These are phyloP conservation scores for Callospermophilus lateralis DNA, from an alignment of 2,113 vertebrate genomes.

Conservation along the genomic window DNA sequence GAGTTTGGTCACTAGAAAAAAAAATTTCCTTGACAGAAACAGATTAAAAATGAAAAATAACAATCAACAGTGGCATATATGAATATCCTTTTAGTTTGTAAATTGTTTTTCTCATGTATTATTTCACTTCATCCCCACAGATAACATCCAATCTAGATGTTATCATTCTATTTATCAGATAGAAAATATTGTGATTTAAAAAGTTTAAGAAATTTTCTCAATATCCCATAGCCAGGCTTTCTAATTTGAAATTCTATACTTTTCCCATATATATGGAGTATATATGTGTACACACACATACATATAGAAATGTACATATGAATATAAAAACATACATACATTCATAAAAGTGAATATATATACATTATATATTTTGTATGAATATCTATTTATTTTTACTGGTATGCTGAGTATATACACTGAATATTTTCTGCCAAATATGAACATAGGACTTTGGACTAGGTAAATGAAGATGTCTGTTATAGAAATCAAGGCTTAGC, in stretches of 20 bases:
- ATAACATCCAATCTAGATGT: not conserved
- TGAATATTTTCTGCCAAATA: not conserved
- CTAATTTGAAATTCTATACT: not conserved
- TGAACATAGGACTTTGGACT: not conserved
- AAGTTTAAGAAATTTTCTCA: not conserved
- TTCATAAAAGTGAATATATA: too few relatives aligned
- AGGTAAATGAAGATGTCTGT: not conserved
- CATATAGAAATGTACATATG: not conserved
- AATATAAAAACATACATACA: too few relatives aligned
- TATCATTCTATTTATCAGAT: not conserved
- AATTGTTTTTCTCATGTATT: not conserved
- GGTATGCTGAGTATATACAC: not conserved
- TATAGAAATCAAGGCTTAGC: not conserved
- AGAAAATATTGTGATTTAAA: not conserved
- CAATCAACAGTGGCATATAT: not conserved
- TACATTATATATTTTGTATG: not conserved
- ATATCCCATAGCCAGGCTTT: not conserved
- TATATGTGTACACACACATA: not conserved
- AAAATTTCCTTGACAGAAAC: not conserved
- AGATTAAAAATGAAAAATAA: not conserved
- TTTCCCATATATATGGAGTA: not conserved
- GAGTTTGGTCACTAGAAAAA: not conserved
- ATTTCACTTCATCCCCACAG: not conserved
- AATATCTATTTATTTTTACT: not conserved
- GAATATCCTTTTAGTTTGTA: not conserved